Evolutionary conservation across 2,113 vertebrate genomes (phyloP).

Genomic region (Corythoichthys haematopterus): DNA sequence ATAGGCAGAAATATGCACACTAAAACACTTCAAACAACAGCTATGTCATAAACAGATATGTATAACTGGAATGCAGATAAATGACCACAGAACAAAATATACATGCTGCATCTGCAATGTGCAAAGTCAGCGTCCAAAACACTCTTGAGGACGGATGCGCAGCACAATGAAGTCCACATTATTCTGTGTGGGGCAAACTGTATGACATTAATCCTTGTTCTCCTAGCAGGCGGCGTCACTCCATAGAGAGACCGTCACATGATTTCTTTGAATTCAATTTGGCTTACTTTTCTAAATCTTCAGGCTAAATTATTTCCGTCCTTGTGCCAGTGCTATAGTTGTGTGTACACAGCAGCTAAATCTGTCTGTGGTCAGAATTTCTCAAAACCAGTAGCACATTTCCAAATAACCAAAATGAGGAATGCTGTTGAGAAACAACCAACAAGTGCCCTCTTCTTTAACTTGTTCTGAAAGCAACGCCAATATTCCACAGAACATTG

Average conservation of each 20-base stretch:
- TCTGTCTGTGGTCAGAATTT: conserved; percentile 1
- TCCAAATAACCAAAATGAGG: conserved; percentile 1
- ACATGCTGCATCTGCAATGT: not conserved
- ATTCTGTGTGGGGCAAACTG: not conserved
- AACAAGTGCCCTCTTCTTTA: conserved; percentile 21
- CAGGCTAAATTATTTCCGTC: not conserved
- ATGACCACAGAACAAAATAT: not conserved
- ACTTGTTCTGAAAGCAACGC: conserved; percentile 17
- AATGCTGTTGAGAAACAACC: conserved; percentile 2
- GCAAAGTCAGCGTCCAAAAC: not conserved
- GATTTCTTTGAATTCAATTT: conserved; percentile 5
- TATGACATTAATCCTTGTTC: not conserved
- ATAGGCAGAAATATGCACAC: not conserved
- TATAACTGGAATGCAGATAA: not conserved
- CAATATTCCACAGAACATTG: conserved; percentile 19
- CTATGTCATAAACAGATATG: not conserved
- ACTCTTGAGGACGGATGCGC: not conserved
- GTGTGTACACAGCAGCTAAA: conserved; percentile 18
- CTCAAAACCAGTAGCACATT: conserved; percentile 11
- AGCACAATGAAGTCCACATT: not conserved
- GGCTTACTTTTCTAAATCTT: not conserved
- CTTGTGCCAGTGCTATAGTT: not conserved
- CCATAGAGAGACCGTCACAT: conserved; percentile 6
- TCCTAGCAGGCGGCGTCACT: not conserved
- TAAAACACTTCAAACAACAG: not conserved